Evolutionary conservation across 1,140 invertebrate species (phyloP).

Genomic region (Drosophila asahinai): DNA sequence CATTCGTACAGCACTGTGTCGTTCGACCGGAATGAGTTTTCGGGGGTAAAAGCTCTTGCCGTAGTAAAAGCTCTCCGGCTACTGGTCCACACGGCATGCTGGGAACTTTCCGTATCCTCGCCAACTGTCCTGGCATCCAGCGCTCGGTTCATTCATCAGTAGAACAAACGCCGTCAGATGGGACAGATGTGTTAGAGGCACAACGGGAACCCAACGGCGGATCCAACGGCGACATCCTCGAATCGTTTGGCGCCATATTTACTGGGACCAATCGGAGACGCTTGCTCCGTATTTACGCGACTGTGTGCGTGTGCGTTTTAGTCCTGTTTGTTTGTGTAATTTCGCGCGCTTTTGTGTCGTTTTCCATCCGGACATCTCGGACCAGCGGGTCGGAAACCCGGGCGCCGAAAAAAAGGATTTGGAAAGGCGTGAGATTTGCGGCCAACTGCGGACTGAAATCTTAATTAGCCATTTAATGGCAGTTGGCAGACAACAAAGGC

Average conservation of each 20-base stretch:
- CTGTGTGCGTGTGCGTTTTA: constrained; percentile 21
- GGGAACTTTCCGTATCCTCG: constrained; percentile 66
- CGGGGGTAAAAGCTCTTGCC: constrained; percentile 39
- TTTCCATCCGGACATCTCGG: constrained; percentile 41
- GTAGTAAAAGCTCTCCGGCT: constrained; percentile 58
- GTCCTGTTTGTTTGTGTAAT: constrained; percentile 60
- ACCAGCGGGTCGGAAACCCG: constrained; percentile 29
- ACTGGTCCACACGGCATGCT: constrained; percentile 55
- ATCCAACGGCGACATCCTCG: constrained; percentile 36
- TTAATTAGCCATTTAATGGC: constrained; percentile 76
- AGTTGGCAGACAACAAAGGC: constrained; percentile 70
- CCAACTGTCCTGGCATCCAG: constrained; percentile 59
- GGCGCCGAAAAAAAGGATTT: constrained; percentile 42
- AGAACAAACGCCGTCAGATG: constrained; percentile 67
- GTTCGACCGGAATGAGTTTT: not conserved
- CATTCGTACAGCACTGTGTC: not conserved
- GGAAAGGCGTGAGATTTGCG: constrained; percentile 59
- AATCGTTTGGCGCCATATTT: constrained; percentile 76
- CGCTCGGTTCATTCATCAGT: constrained; percentile 77
- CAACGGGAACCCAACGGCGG: constrained; percentile 19
- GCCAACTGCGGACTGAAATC: constrained; percentile 63
- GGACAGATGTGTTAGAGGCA: constrained; percentile 53
- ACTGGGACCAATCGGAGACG: constrained; percentile 52
- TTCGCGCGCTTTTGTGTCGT: constrained; percentile 79
- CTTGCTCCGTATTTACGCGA: constrained; percentile 21